Evolutionary conservation across 2,797 vertebrate genomes (phyloP), one percentile per base, ranked within the genome.

Genomic region (Nyctalus aviator): DNA sequence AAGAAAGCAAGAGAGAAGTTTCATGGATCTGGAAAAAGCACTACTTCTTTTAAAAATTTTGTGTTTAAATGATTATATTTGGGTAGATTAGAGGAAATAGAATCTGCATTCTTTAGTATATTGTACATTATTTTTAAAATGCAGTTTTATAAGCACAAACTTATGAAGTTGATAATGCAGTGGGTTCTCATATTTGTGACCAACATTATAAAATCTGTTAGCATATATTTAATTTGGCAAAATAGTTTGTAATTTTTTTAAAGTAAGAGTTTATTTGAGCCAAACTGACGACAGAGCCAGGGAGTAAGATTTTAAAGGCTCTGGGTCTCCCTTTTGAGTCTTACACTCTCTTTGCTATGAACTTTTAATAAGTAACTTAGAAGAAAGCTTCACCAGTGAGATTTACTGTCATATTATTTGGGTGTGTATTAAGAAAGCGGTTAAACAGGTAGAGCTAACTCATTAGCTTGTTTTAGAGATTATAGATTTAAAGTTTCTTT

Each of bases 321-420:
- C 73, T 30, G 30, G 46, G 78, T 92, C 17, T 95, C 41, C 27
- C 37, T 78, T 72, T 55, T 82, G 35, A 84, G 44, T 75, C 21
- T 83, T 75, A 48, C 11, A 73, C 4, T 91, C 25, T 91, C 32
- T 84, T 83, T 93, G 85, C 82, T 46, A 30, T 66, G 78, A 72
- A 78, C 66, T 90, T 94, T 94, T 81, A 96, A 86, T 96, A 93
- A 93, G 78, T 96, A 88, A 91, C 76, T 21, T 32, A 94, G 89
- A 92, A 86, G 94, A 96, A 94, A 91, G 57, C 88, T 92, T 93
- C n/a, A 53, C 53, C 1, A 3, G 78, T 64, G n/a, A 93, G 76
- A 89, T 85, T 93, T 81, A 84, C 17, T 90, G 30, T 96, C 68
- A 3, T 90, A 35, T 93, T 91, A 91, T 88, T 91, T 96, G 94